Evolutionary conservation across 2,888 invertebrate species (phyloP).

Genomic region (Sarcophaga carnaria): DNA sequence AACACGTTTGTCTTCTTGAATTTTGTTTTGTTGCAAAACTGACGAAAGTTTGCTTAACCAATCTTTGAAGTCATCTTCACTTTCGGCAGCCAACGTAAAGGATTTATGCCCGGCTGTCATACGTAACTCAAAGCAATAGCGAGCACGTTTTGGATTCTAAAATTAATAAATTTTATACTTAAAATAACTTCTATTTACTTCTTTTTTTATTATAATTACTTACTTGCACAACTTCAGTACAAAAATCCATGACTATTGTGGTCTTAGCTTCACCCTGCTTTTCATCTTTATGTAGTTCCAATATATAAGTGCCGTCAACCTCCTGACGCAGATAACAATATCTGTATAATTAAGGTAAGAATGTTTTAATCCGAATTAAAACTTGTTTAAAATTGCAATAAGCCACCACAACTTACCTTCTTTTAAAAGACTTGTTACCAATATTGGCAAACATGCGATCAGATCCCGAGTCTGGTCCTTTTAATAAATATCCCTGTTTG

Average conservation of each 20-base stretch:
- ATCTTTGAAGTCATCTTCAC: constrained; percentile 89
- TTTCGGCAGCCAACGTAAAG: constrained; percentile 93
- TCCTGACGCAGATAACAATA: constrained; percentile 95
- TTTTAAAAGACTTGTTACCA: constrained; percentile 95
- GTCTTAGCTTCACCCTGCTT: constrained; percentile 95
- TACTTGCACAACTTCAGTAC: constrained; percentile 93
- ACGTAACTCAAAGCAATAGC: constrained; percentile 93
- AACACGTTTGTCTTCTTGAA: constrained; percentile 89
- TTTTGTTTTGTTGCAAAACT: constrained; percentile 91
- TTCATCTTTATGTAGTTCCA: constrained; percentile 96
- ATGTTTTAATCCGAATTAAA: background rate
- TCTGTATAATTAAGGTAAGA: constrained; percentile 74
- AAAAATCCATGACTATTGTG: constrained; percentile 96
- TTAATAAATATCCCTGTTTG: constrained; percentile 94
- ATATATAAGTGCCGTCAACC: constrained; percentile 94
- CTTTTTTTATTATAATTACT: constrained; percentile 36
- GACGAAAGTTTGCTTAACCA: constrained; percentile 92
- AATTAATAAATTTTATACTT: background rate
- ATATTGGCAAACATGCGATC: constrained; percentile 96
- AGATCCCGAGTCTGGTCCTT: constrained; percentile 94
- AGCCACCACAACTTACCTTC: constrained; percentile 81
- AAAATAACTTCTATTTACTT: background rate
- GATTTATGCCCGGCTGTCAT: constrained; percentile 94
- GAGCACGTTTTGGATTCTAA: constrained; percentile 91
- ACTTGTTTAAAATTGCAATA: background rate